Base-by-base conservation (phyloP, 2,113 vertebrate species). In the Anoura caudifer region DNA sequence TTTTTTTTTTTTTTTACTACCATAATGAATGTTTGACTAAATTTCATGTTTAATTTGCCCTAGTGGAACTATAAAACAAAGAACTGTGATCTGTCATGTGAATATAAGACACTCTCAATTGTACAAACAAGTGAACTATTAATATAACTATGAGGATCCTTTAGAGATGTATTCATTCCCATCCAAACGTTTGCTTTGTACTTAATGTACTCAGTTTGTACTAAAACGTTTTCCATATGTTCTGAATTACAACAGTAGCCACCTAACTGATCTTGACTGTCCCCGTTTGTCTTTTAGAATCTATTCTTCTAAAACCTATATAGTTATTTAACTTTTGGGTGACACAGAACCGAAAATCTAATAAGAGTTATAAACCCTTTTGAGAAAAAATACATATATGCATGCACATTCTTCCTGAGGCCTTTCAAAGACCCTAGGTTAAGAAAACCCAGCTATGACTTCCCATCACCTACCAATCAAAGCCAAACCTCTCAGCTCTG, bases 261-360 rank as follows among this genome's bases (percentile, higher is more conserved):
- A 87, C 19, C 54, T 87, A 90, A 79, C 9, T 45, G 36, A 24
- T 85, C 16, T 73, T 80, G 13, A n/a, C 26, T 59, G 24, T 52
- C 47, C 45, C n/a, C n/a, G 4, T 70, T 87, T 94, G 31, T 16
- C 47, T 80, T 95, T 43, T 82, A 54, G 36, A 75, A 54, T 73
- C 72, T 65, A 93, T 12, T 80, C 17, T 75, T 59, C 26, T 65
- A 72, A 91, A 93, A 86, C 26, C 26, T 92, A 28, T n/a, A 43
- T 33, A 33, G 33, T 89, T 95, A 93, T 54, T 92, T 91, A 95
- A 97, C 28, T 87, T 91, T 36, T 28, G 5, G 7, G 36, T 52
- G 7, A 52, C 31, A 83, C 3, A 3, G 7, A 12, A 13, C 61
- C 22, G 16, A 89, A 56, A 45, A 94, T 36, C 31, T 83, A 96